Base-by-base conservation (phyloP, 2,113 vertebrate genomes). In the Columbina picui region DNA sequence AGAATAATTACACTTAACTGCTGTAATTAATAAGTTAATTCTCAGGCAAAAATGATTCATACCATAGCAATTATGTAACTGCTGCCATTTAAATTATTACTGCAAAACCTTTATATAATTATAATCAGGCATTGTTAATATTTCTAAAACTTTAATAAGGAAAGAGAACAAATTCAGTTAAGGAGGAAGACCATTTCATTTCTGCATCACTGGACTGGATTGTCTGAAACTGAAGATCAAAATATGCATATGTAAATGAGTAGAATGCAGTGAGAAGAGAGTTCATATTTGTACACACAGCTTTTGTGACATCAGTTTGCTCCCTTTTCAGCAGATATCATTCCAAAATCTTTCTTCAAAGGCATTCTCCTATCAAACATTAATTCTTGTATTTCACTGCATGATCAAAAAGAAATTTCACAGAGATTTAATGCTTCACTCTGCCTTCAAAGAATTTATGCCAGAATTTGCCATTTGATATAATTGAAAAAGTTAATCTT, bases 11-110 rank as follows among this genome's bases (percentile, higher is more conserved):
- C 78, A 93, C 57, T 96, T 98, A 98, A 98, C 94, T 95, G 90
- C 91, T 97, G 61, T 97, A 98, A 98, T 98, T 98, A 98, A 96
- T 97, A 97, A 97, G 96, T 97, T 97, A 98, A 97, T 97, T 97
- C 95, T 97, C 93, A 94, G 53, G 94, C 67, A 95, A 94, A 97
- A 97, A 87, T 94, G 30, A 98, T 96, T 97, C 89, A 84, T 95
- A 96, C 94, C 84, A 93, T 15, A 64, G 82, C 59, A 97, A 96
- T 97, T 96, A 95, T 39, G 47, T 86, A 97, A 97, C 84, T 86
- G 34, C 76, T 92, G 84, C 95, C 95, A 95, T 97, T 96, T 91
- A 88, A 97, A 96, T 93, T 89, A 76, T 85, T 87, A 71, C 38
- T 73, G 49, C 64, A 89, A 64, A 52, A 77, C 18, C 74, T 94